A percentile compares a stretch with the other conserved stretches of the same genome.
Conservation (phyloP, 2,888 invertebrate species). For the Iselma pallidipennis region DNA sequence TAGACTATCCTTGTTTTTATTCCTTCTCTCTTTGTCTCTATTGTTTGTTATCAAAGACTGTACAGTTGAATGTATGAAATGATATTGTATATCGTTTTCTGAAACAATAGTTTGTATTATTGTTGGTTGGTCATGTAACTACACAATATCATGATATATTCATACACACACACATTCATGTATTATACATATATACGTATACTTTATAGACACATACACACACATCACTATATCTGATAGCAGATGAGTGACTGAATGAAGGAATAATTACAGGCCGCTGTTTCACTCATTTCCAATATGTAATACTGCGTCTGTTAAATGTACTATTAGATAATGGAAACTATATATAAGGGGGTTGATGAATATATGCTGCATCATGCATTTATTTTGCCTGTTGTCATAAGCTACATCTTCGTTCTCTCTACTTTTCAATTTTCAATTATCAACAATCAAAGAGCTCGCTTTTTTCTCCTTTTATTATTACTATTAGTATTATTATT, state of each 20-base stretch:
- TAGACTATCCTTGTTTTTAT: neutral
- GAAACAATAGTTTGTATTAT: constrained; percentile 22
- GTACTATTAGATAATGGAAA: constrained; percentile 40
- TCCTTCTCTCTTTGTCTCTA: neutral
- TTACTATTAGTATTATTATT: neutral
- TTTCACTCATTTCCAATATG: constrained; percentile 44
- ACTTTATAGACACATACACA: constrained; percentile 29
- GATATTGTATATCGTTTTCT: constrained; percentile 17
- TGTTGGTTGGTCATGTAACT: constrained; percentile 12
- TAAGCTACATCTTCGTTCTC: neutral
- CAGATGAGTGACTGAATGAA: constrained; percentile 50
- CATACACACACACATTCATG: constrained; percentile 27
- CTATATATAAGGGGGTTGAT: constrained; percentile 38
- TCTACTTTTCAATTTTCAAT: neutral
- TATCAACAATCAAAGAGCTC: neutral
- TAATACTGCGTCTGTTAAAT: constrained; percentile 41
- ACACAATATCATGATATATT: constrained; percentile 25
- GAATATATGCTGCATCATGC: constrained; percentile 40
- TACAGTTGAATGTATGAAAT: constrained; percentile 5
- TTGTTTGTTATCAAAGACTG: neutral
- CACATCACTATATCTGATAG: constrained; percentile 38
- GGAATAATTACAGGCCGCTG: constrained; percentile 54
- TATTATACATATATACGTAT: constrained; percentile 6
- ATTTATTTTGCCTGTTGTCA: constrained; percentile 13
- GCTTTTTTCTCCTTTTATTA: constrained; percentile 6